Conservation (phyloP, 1,140 invertebrate species). For the Hylaeus volcanicus region DNA sequence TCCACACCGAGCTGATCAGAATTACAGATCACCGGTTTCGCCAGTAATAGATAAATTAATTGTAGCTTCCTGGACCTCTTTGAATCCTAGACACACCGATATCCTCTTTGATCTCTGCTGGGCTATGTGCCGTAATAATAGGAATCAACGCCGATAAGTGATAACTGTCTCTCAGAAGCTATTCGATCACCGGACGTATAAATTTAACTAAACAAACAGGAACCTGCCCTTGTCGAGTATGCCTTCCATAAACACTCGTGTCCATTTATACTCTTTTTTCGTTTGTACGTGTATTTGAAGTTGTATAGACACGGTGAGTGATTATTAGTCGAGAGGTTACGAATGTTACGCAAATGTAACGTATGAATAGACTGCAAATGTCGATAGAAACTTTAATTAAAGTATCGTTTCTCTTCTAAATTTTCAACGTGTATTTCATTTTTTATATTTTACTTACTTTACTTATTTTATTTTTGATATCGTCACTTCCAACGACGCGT, state of each 20-base stretch:
- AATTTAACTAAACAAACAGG: neutral
- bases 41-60: slow-evolving; percentile 41
- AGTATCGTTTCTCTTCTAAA: too few species aligned
- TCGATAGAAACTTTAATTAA: too few species aligned
- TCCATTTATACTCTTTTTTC: neutral
- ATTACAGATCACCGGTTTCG: slow-evolving; percentile 20
- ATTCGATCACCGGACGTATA: neutral
- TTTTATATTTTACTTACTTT: too few species aligned
- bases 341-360: too few species aligned
- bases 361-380: too few species aligned
- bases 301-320: too few species aligned
- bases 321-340: too few species aligned
- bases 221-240: neutral
- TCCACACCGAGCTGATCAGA: neutral
- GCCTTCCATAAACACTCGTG: neutral
- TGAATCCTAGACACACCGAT: too few species aligned
- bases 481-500: neutral
- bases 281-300: neutral
- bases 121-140: neutral
- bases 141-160: slow-evolving; percentile 24
- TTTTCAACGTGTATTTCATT: too few species aligned
- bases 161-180: slow-evolving; percentile 4
- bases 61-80: neutral
- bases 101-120: neutral
- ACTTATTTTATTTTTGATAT: neutral